Percentiles rank a stretch among this genome's conserved stretches.
Evolutionary conservation across 1,140 invertebrate genomes (phyloP).

Genomic region (Scaptodrosophila lebanonensis): DNA sequence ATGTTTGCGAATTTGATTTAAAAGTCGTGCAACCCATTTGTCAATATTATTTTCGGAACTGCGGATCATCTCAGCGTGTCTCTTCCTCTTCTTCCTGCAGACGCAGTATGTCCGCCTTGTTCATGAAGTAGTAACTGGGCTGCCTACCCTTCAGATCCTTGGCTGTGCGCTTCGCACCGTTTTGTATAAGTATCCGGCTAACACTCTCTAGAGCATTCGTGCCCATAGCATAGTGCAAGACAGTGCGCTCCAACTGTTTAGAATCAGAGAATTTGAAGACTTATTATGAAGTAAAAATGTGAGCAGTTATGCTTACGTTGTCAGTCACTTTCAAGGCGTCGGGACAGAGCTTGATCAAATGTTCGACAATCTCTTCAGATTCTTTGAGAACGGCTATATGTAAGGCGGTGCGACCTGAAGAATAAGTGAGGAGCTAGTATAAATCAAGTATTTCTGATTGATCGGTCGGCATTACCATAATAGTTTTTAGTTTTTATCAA

Average conservation of each 20-base stretch:
- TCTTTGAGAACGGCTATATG: slow-evolving; percentile 90
- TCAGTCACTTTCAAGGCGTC: slow-evolving; percentile 87
- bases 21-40: not conserved
- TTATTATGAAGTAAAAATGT: not conserved
- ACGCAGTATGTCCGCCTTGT: slow-evolving; percentile 89
- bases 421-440: not conserved
- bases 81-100: slow-evolving; percentile 89
- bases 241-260: slow-evolving; percentile 87
- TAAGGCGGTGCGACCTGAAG: slow-evolving; percentile 81
- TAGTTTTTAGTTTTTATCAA: slow-evolving; percentile 87
- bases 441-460: not conserved
- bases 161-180: slow-evolving; percentile 87
- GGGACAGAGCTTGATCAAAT: slow-evolving; percentile 84
- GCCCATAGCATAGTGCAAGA: slow-evolving; percentile 93
- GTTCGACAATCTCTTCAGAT: slow-evolving; percentile 86
- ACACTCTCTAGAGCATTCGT: slow-evolving; percentile 88
- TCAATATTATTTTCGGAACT: not conserved
- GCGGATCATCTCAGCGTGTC: slow-evolving; percentile 56
- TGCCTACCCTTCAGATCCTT: slow-evolving; percentile 93
- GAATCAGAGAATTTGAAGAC: rapidly evolving
- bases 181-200: slow-evolving; percentile 87
- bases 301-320: slow-evolving; percentile 83
- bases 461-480: slow-evolving; percentile 75
- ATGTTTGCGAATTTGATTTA: slow-evolving; percentile 3
- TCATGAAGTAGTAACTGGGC: slow-evolving; percentile 95